phyloP scores from a whole-genome alignment of 2,888 invertebrate genomes.

The Limnephilus auricula region DNA sequence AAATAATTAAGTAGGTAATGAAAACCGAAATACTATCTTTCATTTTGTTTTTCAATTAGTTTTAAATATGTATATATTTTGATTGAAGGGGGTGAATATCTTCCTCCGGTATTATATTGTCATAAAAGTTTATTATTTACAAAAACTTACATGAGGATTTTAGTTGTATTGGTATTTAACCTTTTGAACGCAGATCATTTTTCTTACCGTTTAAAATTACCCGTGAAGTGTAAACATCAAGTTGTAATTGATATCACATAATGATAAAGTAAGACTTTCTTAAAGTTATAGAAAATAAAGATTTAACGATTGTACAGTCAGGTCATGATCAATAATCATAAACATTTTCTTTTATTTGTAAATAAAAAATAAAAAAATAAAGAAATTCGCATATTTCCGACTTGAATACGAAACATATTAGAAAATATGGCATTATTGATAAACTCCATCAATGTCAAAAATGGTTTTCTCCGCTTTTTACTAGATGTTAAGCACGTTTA shows the following conservation, averaged over 20 bases:
- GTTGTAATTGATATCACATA: too few species aligned
- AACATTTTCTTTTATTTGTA: too few species aligned
- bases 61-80: too few species aligned
- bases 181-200: neutral
- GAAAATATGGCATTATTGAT: neutral
- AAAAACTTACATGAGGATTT: neutral
- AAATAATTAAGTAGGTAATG: too few species aligned
- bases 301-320: neutral
- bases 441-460: conserved; percentile 45
- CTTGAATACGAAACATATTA: neutral
- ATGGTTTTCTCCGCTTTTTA: conserved; percentile 45
- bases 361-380: neutral
- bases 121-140: too few species aligned
- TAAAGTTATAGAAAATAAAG: neutral
- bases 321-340: neutral
- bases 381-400: neutral
- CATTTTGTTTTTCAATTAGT: neutral
- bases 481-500: conserved; percentile 51
- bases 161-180: neutral
- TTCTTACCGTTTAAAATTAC: neutral
- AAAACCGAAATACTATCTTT: neutral
- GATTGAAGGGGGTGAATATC: too few species aligned
- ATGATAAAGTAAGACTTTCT: neutral
- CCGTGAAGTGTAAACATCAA: neutral
- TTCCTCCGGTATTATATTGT: too few species aligned